Evolutionary conservation across 2,888 invertebrate genomes (phyloP).

Genomic region (Anagyrus pseudococci): DNA sequence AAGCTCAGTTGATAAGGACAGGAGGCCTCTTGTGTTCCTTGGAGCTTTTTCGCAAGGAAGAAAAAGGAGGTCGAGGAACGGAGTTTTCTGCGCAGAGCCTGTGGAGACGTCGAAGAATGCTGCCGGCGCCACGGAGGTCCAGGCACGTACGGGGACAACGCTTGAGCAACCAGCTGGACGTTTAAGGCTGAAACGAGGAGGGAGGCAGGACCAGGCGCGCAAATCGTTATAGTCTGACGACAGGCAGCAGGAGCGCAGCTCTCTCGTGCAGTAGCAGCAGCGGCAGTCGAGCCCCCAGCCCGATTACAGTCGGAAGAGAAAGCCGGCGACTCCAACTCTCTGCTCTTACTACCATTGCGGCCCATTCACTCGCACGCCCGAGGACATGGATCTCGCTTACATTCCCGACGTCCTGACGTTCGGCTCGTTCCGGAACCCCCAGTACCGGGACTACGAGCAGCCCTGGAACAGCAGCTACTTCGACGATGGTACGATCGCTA

Average conservation of each 20-base stretch:
- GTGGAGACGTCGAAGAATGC: constrained; percentile 8
- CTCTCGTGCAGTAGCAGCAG: not conserved
- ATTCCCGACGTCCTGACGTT: constrained; percentile 66
- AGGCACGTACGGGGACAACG: constrained; percentile 11
- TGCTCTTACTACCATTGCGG: not conserved
- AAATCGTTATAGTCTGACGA: too few relatives aligned
- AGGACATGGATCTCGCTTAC: constrained; percentile 67
- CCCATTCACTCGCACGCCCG: not conserved
- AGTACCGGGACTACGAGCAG: constrained; percentile 65
- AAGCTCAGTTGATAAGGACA: not conserved
- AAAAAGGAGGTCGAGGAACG: not conserved
- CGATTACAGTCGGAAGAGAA: too few relatives aligned
- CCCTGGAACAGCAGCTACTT: constrained; percentile 60
- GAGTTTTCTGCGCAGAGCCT: not conserved
- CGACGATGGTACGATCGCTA: constrained; percentile 50
- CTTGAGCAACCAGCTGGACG: not conserved
- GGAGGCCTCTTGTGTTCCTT: too few relatives aligned
- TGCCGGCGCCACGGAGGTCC: constrained; percentile 8
- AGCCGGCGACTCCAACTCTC: too few relatives aligned
- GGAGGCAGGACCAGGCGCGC: not conserved
- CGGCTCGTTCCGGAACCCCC: constrained; percentile 62
- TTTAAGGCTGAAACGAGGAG: not conserved
- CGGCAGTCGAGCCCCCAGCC: too few relatives aligned
- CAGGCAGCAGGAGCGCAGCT: too few relatives aligned
- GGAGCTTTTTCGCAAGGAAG: not conserved